Conservation (phyloP, 2,113 vertebrate species). For the Ctenodactylus gundi region DNA sequence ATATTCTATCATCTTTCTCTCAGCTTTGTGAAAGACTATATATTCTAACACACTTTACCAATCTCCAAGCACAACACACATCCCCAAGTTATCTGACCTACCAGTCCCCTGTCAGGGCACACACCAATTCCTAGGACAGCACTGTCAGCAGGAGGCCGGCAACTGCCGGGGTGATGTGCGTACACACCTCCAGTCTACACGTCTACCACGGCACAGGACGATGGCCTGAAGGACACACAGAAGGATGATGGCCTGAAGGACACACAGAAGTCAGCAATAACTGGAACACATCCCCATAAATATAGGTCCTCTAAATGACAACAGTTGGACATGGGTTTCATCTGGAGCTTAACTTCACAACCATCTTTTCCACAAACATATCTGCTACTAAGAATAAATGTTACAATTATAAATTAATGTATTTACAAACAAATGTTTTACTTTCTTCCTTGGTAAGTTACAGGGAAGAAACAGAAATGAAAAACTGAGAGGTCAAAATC, state of each 20-base stretch:
- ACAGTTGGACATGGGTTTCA: neutral
- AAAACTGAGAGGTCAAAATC: neutral
- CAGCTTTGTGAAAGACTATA: neutral
- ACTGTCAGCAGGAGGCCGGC: neutral
- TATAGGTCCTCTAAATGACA: neutral
- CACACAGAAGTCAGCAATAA: neutral
- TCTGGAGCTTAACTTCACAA: neutral
- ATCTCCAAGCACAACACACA: neutral
- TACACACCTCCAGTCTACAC: accelerated
- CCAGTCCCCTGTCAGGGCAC: neutral
- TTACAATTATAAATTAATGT: neutral
- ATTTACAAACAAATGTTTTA: neutral
- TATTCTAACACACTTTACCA: neutral
- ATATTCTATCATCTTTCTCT: neutral
- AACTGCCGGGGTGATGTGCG: neutral
- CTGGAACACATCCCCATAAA: too few species aligned
- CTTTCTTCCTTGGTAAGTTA: neutral
- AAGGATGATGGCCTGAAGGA: too few species aligned
- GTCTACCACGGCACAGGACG: too few species aligned
- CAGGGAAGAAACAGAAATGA: neutral
- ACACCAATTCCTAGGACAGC: neutral
- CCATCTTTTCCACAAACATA: neutral
- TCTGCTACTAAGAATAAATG: neutral
- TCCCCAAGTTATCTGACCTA: neutral
- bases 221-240: neutral